Conservation (phyloP, 2,113 vertebrate species). For the Shinisaurus crocodilurus region DNA sequence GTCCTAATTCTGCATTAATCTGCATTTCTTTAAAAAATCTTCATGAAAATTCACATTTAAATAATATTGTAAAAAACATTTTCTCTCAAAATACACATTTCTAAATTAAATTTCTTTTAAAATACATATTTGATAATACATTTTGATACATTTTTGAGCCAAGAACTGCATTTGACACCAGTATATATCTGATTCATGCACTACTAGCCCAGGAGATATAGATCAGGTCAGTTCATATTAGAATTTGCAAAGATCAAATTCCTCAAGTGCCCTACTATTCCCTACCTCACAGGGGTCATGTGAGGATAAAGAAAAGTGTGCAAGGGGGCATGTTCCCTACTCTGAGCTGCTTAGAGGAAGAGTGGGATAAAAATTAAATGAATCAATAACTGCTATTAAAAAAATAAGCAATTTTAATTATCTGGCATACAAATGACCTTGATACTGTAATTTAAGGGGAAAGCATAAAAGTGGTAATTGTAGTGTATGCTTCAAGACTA, state of each 20-base stretch:
- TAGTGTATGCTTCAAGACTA: background rate
- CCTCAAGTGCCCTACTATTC: too few relatives aligned
- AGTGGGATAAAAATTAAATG: background rate
- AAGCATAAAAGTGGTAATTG: background rate
- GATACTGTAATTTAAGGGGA: slow-evolving; percentile 14
- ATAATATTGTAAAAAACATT: background rate
- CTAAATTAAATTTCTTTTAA: background rate
- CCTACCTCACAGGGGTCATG: background rate
- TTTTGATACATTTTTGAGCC: background rate
- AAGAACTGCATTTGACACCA: background rate
- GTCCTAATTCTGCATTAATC: too few relatives aligned
- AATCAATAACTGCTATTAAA: background rate
- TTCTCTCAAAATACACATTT: background rate
- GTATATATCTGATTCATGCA: too few relatives aligned
- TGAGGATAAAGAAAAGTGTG: background rate
- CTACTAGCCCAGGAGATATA: background rate
- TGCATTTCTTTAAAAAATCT: too few relatives aligned
- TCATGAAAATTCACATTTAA: background rate
- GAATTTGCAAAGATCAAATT: background rate
- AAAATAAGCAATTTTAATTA: background rate
- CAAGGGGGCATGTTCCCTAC: background rate
- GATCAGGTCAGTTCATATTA: background rate
- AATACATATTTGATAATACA: background rate
- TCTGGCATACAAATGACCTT: background rate
- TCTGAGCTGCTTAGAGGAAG: background rate